Base-by-base conservation (phyloP, 2,113 vertebrate genomes). In the Salvelinus alpinus region DNA sequence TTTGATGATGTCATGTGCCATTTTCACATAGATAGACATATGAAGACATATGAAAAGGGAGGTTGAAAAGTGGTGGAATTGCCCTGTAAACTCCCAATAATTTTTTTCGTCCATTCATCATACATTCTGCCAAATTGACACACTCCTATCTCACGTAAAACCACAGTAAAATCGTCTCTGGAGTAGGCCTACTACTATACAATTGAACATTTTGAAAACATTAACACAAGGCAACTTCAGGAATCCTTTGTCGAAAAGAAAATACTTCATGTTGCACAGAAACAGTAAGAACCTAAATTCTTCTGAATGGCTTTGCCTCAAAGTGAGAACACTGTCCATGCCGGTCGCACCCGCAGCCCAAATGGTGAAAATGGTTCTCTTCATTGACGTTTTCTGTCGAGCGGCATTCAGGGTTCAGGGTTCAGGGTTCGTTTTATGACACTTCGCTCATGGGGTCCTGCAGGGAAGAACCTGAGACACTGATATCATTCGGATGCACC, bases 231-330 rank as follows among this genome's bases (percentile, higher is more conserved):
- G 27, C 31, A 69, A 78, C 71, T 60, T 75, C 34, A 70, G 24
- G 67, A 72, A 77, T 76, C 70, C 24, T 76, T 47, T 47, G 25
- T 67, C 73, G 57, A 72, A 73, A 65, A 75, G 47, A 83, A 82
- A 79, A 84, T 66, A 72, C 74, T 83, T 84, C 71, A 77, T 88
- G 90, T 92, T 91, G 89, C 90, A 91, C 90, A 92, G 90, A 89
- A 93, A 92, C 87, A 79, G 86, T 87, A 88, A 88, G 86, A 87
- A 87, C 78, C 83, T 76, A 60, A 71, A 84, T 82, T 82, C 77
- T 87, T 88, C 84, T 88, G 82, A 87, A 89, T 80, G 77, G 80
- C 86, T 85, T 82, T 86, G 88, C 82, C 88, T 87, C 85, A 85
- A 80, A 64, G 76, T 70, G 48, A 64, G 81, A 85, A 18, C 67